Evolutionary conservation across 2,888 invertebrate genomes (phyloP), one percentile per base, ranked within the genome.

Genomic region (Molorchus minor): DNA sequence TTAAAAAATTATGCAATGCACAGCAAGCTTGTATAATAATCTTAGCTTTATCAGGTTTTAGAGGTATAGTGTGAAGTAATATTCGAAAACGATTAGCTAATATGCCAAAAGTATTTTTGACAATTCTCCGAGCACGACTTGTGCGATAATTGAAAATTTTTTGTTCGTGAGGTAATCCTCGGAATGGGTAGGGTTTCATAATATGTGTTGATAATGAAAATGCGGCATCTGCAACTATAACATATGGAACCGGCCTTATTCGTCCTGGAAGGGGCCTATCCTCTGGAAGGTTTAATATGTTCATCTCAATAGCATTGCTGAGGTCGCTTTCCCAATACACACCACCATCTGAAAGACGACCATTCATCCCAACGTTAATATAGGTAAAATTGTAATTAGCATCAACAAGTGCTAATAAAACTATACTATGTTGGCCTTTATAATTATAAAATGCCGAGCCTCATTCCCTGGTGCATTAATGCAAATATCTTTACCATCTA

Each of bases 371-470:
- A 44, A 67, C 61, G 65, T 74, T 59, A 10, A 66, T 46, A 59
- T 69, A 70, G 12, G 57, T 56, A 64, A 45, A 45, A 4, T 29
- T 25, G 15, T 45, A 45, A 1, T 45, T 45, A 10, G 45, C 45
- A 45, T 45, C 69, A n/a, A 67, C 71, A 10, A 72, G 13, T 40
- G 69, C 72, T 36, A 74, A 44, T 8, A 76, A 44, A n/a, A 73
- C 70, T 54, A 74, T 69, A 35, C 71, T 71, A 44, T 70, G 61
- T 33, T 25, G 43, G 2, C 62, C 61, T 58, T 73, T 73, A 53
- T 72, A 74, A 58, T 71, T 72, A 43, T 53, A 72, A 55, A 67
- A 74, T n/a, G 55, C 33, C 20, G 67, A 71, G 13, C 73, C 74
- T 49, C 60, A 35, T 46, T 63, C 15, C 7, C 13, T 36, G 5